A percentile compares a stretch with the other conserved stretches of the same genome.
phyloP scores from a whole-genome alignment of 2,888 invertebrate genomes.

The Drosophila vallismaia region DNA sequence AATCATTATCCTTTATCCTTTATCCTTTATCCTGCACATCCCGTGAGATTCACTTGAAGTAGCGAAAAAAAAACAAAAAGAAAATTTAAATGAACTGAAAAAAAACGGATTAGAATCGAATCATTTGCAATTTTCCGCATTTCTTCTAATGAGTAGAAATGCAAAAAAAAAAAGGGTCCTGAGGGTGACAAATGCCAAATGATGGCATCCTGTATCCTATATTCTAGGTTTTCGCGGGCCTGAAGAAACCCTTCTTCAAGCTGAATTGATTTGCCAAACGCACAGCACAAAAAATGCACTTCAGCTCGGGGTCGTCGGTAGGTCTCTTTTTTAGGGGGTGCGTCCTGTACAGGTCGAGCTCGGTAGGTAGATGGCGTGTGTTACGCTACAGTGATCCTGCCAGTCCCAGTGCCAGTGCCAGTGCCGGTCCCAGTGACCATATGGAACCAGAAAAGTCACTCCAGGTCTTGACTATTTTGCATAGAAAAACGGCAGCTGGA shows the following conservation, averaged over 20 bases:
- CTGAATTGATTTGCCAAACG: constrained; percentile 66
- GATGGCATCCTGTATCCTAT: constrained; percentile 2
- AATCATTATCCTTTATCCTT: constrained; percentile 21
- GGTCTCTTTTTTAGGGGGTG: constrained; percentile 9
- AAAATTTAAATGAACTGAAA: constrained; percentile 66
- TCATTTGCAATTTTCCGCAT: constrained; percentile 76
- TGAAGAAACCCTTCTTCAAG: background rate
- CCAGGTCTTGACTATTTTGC: constrained; percentile 47
- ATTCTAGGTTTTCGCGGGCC: background rate
- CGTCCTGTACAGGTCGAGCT: constrained; percentile 10
- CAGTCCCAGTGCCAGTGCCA: constrained; percentile 3
- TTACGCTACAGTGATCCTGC: constrained; percentile 40
- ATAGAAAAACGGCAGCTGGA: constrained; percentile 56
- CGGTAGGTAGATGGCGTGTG: constrained; percentile 42
- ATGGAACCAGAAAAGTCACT: constrained; percentile 24
- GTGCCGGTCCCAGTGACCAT: constrained; percentile 6
- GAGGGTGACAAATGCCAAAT: constrained; percentile 34
- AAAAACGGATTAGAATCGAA: constrained; percentile 61
- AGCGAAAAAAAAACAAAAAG: constrained; percentile 26
- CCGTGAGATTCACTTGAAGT: constrained; percentile 63
- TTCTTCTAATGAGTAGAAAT: constrained; percentile 49
- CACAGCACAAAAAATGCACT: constrained; percentile 38
- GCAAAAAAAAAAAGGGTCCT: constrained; percentile 4
- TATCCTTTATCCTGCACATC: constrained; percentile 30
- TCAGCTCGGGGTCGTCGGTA: constrained; percentile 13